These are phyloP conservation scores for Orientallactaga sibirica DNA, from an alignment of 2,797 vertebrate species.

Conservation along the genomic window DNA sequence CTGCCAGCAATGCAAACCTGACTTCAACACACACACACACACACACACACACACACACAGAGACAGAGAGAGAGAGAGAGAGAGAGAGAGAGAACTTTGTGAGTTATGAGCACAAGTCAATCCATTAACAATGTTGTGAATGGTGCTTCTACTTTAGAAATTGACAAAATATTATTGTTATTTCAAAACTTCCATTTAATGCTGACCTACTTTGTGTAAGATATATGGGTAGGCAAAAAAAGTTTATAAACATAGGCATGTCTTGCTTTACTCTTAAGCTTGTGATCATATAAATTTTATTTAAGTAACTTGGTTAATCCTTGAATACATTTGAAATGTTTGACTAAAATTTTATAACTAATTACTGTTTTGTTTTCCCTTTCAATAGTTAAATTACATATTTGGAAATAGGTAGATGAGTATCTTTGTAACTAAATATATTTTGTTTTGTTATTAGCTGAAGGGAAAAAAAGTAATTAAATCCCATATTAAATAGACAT, in stretches of 20 bases:
- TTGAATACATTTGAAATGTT: conserved; percentile 3
- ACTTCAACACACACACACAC: too few species aligned
- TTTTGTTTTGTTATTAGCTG: conserved; percentile 23
- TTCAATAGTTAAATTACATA: conserved; percentile 9
- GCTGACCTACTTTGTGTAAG: not conserved
- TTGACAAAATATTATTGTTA: not conserved
- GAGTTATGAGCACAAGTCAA: not conserved
- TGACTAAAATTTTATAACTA: conserved; percentile 34
- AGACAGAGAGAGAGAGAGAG: too few species aligned
- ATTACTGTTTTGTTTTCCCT: not conserved
- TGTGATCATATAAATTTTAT: not conserved
- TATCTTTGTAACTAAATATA: conserved; percentile 64
- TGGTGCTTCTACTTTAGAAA: not conserved
- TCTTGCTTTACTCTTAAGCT: not conserved
- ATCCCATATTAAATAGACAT: conserved; percentile 49
- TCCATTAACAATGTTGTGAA: not conserved
- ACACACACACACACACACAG: too few species aligned
- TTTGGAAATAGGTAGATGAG: conserved; percentile 38
- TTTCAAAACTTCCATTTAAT: not conserved
- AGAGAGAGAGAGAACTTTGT: not conserved
- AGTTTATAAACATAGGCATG: not conserved
- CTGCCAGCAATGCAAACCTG: too few species aligned
- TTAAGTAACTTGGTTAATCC: conserved; percentile 25
- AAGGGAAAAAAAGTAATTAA: conserved; percentile 52
- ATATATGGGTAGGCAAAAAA: not conserved